Base-by-base conservation (phyloP, 2,888 invertebrate genomes). In the Lasioglossum zephyrum region DNA sequence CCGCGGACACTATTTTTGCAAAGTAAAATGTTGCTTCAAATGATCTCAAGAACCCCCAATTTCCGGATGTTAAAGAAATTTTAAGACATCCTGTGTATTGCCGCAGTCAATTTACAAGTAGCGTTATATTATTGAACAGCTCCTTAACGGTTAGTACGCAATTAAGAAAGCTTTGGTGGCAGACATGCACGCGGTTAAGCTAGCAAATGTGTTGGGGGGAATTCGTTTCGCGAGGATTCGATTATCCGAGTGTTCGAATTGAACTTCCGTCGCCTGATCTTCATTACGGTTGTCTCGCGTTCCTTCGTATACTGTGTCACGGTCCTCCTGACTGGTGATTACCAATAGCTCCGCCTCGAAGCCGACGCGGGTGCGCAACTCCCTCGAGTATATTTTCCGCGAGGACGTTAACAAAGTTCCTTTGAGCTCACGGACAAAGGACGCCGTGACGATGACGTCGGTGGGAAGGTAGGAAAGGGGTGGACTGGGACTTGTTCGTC, bases 371-470 rank as follows among this genome's bases (percentile, higher is more conserved):
- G n/a, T n/a, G 26, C 18, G 22, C 47, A 70, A 60, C 74, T 85
- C 88, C 76, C 70, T 26, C 39, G 83, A 53, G 84, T 75, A 79
- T 88, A 85, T 88, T 87, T 89, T 89, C 83, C 84, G 72, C 18
- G 57, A 49, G 73, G 76, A 85, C 77, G 81, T 82, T 74, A 77
- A 73, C 76, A 60, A 77, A 76, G 53, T 87, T 82, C 83, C 81
- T 82, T 85, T 80, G 81, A 83, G 77, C 57, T 11, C 76, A 53
- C 66, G 78, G 63, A 89, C 85, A 88, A 88, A 88, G 82, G 83
- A 76, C 60, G 44, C 31, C 11, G 73, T 60, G 36, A 73, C 66
- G 44, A 57, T 31, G 36, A 81, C 73, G 72, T 49, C 41, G 47
- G 44, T 3, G 16, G 26, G 4, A n/a, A 13, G 11, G 57, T 6